phyloP scores from a whole-genome alignment of 2,888 invertebrate genomes.

The Dicranocentrus wangi region DNA sequence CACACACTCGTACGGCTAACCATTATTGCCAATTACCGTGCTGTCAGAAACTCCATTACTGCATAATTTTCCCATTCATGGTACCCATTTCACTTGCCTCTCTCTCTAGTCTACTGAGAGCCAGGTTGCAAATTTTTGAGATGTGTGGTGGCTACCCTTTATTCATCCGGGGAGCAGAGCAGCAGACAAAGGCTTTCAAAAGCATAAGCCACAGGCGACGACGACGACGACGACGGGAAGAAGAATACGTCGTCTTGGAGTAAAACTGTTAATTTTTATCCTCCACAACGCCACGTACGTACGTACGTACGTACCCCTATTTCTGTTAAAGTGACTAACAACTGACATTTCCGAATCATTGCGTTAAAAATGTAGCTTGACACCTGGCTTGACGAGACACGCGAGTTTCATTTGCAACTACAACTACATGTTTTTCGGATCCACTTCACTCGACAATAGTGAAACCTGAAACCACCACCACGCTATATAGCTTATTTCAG shows the following conservation, averaged over 20 bases:
- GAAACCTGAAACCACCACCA: too few relatives aligned
- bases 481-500: too few relatives aligned
- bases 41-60: conserved; percentile 68
- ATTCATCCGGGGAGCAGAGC: too few relatives aligned
- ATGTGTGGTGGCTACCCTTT: neutral
- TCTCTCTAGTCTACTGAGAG: conserved; percentile 24
- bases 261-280: too few relatives aligned
- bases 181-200: too few relatives aligned
- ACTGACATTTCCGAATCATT: neutral
- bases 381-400: conserved; percentile 2
- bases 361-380: neutral
- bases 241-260: too few relatives aligned
- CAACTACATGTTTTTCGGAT: neutral
- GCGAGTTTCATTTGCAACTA: conserved; percentile 1
- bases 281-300: too few relatives aligned
- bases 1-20: conserved; percentile 67
- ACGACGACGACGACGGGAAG: too few relatives aligned
- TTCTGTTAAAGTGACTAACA: too few relatives aligned
- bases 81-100: conserved; percentile 29
- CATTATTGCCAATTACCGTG: conserved; percentile 70
- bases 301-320: too few relatives aligned
- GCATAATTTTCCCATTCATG: conserved; percentile 63
- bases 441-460: too few relatives aligned
- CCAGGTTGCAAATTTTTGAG: conserved; percentile 49
- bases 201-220: too few relatives aligned